Conservation (phyloP, 2,888 invertebrate genomes). For the Hypena proboscidalis region DNA sequence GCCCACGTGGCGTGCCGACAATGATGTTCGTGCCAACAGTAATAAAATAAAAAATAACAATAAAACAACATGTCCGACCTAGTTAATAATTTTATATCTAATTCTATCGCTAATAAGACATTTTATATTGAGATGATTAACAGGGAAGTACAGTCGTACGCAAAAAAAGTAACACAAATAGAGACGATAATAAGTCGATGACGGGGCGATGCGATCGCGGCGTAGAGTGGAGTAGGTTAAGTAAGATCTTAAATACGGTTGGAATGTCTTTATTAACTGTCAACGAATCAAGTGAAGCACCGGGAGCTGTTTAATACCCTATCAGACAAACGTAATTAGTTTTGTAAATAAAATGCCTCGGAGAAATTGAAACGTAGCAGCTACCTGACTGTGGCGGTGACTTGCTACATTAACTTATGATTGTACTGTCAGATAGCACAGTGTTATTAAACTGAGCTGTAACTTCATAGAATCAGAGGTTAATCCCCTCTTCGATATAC, state of each 20-base stretch:
- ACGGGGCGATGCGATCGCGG: constrained; percentile 64
- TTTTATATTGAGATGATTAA: constrained; percentile 53
- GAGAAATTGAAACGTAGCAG: constrained; percentile 83
- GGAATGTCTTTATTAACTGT: constrained; percentile 85
- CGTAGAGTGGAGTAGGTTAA: constrained; percentile 60
- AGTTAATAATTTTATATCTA: constrained; percentile 57
- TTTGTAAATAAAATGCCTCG: constrained; percentile 84
- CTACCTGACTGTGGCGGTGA: constrained; percentile 78
- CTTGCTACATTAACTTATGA: constrained; percentile 74
- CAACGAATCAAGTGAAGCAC: constrained; percentile 75
- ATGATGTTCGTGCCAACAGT: constrained; percentile 78
- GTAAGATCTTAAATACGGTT: constrained; percentile 72
- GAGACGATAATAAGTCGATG: constrained; percentile 63
- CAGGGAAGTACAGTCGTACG: constrained; percentile 52
- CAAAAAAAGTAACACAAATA: constrained; percentile 46
- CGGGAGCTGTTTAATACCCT: constrained; percentile 79
- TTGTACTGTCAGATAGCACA: constrained; percentile 57
- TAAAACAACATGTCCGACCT: constrained; percentile 56
- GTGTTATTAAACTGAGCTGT: constrained; percentile 42
- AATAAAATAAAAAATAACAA: constrained; percentile 72
- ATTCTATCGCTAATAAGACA: constrained; percentile 55
- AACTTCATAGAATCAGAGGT: constrained; percentile 35
- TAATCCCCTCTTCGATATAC: constrained; percentile 29
- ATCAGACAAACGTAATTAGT: constrained; percentile 85
- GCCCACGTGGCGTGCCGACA: constrained; percentile 79